These are phyloP conservation scores for Campylorhamphus procurvoides DNA, from an alignment of 2,113 vertebrate genomes.

Conservation along the genomic window DNA sequence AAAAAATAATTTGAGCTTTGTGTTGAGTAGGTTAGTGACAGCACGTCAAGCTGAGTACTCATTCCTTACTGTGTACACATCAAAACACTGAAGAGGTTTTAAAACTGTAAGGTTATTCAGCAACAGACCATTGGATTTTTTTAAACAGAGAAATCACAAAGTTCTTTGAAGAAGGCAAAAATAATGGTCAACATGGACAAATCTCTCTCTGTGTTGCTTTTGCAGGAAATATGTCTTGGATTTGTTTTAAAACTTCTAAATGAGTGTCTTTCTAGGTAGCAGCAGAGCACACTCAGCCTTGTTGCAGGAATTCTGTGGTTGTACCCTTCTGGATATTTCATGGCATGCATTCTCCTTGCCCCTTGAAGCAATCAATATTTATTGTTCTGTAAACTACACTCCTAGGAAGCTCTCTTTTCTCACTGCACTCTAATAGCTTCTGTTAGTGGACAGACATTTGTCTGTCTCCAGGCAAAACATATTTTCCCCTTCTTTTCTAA, in stretches of 20 bases:
- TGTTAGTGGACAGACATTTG: not conserved
- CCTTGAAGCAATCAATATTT: not conserved
- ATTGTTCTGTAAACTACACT: not conserved
- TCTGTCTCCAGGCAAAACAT: not conserved
- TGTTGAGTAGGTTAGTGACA: not conserved
- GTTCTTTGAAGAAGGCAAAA: not conserved
- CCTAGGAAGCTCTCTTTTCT: not conserved
- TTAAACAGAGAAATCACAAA: not conserved
- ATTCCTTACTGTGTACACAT: not conserved
- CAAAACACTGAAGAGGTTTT: not conserved
- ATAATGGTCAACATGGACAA: not conserved
- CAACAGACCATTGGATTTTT: not conserved
- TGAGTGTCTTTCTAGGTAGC: not conserved
- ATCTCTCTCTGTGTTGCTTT: not conserved
- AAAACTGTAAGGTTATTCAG: not conserved
- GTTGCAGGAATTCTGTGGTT: not conserved
- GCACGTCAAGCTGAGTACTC: not conserved
- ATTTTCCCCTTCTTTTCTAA: not conserved
- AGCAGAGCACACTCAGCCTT: not conserved
- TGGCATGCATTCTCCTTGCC: accelerated
- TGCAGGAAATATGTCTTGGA: not conserved
- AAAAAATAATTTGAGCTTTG: not conserved
- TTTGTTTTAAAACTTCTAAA: not conserved
- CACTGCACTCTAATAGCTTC: not conserved
- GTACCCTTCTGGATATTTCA: not conserved